Conservation (phyloP, 2,113 vertebrate species). For the Saiga tatarica region DNA sequence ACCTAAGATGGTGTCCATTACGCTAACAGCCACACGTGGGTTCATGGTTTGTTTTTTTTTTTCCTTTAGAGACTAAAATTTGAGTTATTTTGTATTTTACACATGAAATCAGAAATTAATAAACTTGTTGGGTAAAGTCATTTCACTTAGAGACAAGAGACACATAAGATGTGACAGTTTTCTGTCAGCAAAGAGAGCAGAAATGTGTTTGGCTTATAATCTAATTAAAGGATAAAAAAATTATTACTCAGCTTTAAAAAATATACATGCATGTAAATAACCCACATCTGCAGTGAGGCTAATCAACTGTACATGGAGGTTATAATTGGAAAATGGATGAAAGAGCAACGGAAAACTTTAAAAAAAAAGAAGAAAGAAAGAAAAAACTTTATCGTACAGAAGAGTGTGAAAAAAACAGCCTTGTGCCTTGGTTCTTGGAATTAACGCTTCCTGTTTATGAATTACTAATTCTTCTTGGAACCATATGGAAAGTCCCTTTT, state of each 20-base stretch:
- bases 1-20: background rate
- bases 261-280: background rate
- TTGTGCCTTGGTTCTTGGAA: slow-evolving; percentile 22
- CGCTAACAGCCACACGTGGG: background rate
- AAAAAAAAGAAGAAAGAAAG: background rate
- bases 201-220: background rate
- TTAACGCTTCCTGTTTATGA: background rate
- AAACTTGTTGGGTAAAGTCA: background rate
- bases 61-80: background rate
- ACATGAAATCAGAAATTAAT: background rate
- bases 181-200: background rate
- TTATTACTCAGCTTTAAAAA: background rate
- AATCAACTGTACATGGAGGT: background rate
- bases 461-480: background rate
- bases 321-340: background rate
- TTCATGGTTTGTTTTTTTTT: background rate
- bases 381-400: background rate
- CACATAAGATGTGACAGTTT: background rate
- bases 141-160: background rate
- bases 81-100: background rate
- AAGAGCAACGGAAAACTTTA: background rate
- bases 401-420: background rate
- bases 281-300: background rate
- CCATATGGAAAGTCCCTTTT: background rate
- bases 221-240: background rate